These are phyloP conservation scores for Drosophila ironensis DNA, from an alignment of 1,140 invertebrate species.

Conservation along the genomic window DNA sequence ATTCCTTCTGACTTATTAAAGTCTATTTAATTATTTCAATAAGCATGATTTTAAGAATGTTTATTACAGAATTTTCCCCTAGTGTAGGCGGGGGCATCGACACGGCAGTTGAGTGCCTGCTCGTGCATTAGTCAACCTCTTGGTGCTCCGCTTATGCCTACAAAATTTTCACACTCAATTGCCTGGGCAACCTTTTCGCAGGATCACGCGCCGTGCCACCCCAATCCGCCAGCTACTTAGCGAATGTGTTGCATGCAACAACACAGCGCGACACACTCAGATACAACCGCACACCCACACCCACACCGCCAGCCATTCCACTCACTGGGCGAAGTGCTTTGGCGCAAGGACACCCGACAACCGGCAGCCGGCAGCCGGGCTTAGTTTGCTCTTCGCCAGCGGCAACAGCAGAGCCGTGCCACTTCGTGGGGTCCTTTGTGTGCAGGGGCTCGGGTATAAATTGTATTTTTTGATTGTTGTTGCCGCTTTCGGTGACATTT, in stretches of 20 bases:
- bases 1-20: too few species aligned
- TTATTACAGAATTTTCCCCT: background rate
- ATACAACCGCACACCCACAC: background rate
- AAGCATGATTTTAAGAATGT: background rate
- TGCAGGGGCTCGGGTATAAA: constrained; percentile 51
- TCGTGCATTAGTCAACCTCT: constrained; percentile 73
- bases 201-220: constrained; percentile 64
- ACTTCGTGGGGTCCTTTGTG: constrained; percentile 45
- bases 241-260: constrained; percentile 70
- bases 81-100: constrained; percentile 24
- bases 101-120: constrained; percentile 74
- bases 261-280: constrained; percentile 22
- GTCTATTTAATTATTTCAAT: background rate
- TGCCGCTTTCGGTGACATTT: constrained; percentile 67
- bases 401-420: constrained; percentile 12
- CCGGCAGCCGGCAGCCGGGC: too few species aligned
- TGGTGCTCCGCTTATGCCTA: constrained; percentile 42
- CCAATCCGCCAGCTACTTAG: constrained; percentile 64
- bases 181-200: constrained; percentile 76
- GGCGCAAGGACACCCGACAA: constrained; percentile 30
- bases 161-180: constrained; percentile 79
- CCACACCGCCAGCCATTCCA: too few species aligned
- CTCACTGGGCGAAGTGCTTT: background rate
- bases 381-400: constrained; percentile 56
- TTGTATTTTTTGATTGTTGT: constrained; percentile 69